A percentile compares a stretch with the other conserved stretches of the same genome.
phyloP scores from a whole-genome alignment of 2,797 vertebrate genomes.

The Pogoniulus pusillus region DNA sequence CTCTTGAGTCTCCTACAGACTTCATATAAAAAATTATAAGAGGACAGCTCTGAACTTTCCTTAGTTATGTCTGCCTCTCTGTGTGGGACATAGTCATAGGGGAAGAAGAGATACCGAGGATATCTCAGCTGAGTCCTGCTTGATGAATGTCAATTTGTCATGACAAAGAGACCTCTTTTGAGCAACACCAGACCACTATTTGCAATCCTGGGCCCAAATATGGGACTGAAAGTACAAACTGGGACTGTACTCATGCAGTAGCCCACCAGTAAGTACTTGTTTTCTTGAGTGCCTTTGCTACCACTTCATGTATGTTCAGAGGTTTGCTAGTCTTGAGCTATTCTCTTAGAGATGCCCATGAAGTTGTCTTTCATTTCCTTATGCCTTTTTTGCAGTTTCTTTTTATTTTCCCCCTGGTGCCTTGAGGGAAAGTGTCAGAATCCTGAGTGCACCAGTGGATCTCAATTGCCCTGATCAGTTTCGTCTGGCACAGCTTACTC shows the following conservation, averaged over 20 bases:
- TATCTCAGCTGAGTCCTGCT: background rate
- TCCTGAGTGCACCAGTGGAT: background rate
- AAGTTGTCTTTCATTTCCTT: background rate
- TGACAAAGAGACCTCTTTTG: background rate
- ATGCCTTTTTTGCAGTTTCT: background rate
- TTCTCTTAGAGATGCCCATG: background rate
- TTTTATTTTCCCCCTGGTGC: background rate
- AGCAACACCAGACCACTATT: background rate
- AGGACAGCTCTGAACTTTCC: fast-evolving
- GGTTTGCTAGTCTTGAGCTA: background rate
- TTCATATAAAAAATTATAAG: background rate
- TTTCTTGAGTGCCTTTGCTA: background rate
- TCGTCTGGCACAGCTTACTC: background rate
- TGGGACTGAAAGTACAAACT: background rate
- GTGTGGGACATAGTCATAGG: background rate
- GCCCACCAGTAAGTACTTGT: background rate
- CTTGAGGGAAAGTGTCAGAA: background rate
- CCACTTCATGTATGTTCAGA: background rate
- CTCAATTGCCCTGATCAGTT: background rate
- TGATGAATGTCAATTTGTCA: background rate
- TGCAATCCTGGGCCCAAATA: background rate
- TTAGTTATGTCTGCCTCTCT: background rate
- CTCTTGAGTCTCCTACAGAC: background rate
- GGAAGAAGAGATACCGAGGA: background rate
- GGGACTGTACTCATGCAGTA: background rate